A percentile compares a stretch with the other conserved stretches of the same genome.
These are phyloP conservation scores for Phyto melanocephala DNA, from an alignment of 2,888 invertebrate genomes.

Conservation along the genomic window DNA sequence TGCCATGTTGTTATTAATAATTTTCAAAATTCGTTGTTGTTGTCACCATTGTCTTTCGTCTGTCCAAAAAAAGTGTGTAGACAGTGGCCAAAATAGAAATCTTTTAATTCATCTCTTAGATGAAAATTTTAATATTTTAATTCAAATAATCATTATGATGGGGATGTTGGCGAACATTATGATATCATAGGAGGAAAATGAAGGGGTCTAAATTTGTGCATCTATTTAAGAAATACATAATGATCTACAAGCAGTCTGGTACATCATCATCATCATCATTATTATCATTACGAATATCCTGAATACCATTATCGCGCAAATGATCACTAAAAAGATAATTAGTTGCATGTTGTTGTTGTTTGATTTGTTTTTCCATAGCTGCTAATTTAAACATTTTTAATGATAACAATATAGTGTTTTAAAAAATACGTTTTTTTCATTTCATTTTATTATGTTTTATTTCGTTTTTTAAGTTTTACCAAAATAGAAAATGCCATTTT, in stretches of 20 bases:
- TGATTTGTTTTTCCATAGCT: slow-evolving; percentile 8
- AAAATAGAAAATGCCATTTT: slow-evolving; percentile 44
- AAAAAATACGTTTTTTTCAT: slow-evolving; percentile 17
- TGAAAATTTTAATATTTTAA: slow-evolving; percentile 20
- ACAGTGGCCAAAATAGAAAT: not conserved
- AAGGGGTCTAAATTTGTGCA: not conserved
- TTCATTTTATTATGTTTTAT: not conserved
- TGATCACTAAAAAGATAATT: too few relatives aligned
- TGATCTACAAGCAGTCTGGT: not conserved
- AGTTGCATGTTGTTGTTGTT: too few relatives aligned
- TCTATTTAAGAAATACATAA: too few relatives aligned
- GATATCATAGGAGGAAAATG: not conserved
- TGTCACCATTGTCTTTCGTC: not conserved
- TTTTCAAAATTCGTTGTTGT: not conserved
- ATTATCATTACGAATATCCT: too few relatives aligned
- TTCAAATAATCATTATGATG: not conserved
- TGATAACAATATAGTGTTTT: slow-evolving; percentile 8
- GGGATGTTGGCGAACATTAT: not conserved
- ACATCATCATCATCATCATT: too few relatives aligned
- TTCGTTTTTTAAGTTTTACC: slow-evolving; percentile 1
- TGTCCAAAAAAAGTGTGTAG: not conserved
- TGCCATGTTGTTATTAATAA: slow-evolving; percentile 48
- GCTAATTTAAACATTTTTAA: slow-evolving; percentile 31
- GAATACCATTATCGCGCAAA: too few relatives aligned
- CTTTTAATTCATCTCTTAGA: slow-evolving; percentile 14